Percentiles rank a stretch among this genome's conserved stretches.
phyloP scores from a whole-genome alignment of 1,140 invertebrate genomes.

The Papilio dardanus region DNA sequence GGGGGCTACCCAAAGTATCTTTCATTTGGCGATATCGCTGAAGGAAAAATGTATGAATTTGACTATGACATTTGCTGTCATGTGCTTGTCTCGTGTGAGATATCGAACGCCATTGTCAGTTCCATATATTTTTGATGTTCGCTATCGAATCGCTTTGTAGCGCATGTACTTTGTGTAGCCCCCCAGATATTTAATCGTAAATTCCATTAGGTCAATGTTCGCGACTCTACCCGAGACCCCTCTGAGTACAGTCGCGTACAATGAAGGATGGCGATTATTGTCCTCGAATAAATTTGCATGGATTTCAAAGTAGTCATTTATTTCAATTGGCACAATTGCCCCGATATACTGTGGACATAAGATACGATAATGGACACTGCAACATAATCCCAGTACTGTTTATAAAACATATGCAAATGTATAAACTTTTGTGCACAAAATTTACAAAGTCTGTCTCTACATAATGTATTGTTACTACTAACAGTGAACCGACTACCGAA shows the following conservation, averaged over 20 bases:
- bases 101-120: no score
- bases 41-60: no score
- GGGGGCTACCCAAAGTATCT: no score
- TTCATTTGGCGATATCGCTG: no score
- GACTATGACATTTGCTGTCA: no score
- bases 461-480: not conserved
- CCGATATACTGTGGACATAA: constrained; percentile 47
- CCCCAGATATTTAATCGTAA: not conserved
- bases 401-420: constrained; percentile 22
- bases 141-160: no score
- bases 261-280: constrained; percentile 30
- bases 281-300: constrained; percentile 56
- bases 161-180: no score
- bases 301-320: constrained; percentile 52
- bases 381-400: constrained; percentile 34
- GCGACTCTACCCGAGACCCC: not conserved
- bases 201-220: not conserved
- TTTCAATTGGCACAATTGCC: constrained; percentile 58
- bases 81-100: no score
- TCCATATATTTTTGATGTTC: no score
- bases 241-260: not conserved
- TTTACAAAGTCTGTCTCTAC: not conserved
- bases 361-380: constrained; percentile 38
- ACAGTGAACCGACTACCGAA: not conserved
- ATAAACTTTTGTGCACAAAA: not conserved